Evolutionary conservation across 2,113 vertebrate species (phyloP), one percentile per base, ranked within the genome.

Genomic region (Gasterosteus aculeatus): DNA sequence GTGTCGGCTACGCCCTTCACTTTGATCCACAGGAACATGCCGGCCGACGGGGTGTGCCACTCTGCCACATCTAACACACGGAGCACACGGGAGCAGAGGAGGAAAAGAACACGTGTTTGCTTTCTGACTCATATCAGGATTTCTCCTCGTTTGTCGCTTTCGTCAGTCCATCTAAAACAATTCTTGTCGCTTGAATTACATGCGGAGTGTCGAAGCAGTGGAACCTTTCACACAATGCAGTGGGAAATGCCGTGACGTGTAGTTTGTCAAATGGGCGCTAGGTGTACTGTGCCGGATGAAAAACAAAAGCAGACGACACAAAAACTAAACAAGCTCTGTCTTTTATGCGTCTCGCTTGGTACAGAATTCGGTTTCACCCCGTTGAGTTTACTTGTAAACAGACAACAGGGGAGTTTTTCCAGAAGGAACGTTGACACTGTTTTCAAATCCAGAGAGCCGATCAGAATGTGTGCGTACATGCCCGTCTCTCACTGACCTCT

Each of bases 1-100:
- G 94, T 95, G 67, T 99, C 96, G 35, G 92, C 44, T 83, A 99
- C 72, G 69, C 94, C 95, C 80, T 96, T 98, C 26, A 99, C 90
- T 91, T 95, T 97, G 85, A 99, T 91, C 98, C 98, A 99, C 29
- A 98, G 86, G 90, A 99, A 99, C 97, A 99, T 97, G 70, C 97
- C 97, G 11, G 96, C 97, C 26, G 92, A 83, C 3, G 98, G 98
- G 72, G 80, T 18, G 72, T 98, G 91, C 98, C 98, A 99, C 76
- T 99, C 96, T 68, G 97, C 97, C 65, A 97, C 75, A 80, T 85
- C 98, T 98, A 57, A 78, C 18, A 74, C 44, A 75, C 11, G 53
- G 2, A 51, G 7, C 14, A 49, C 39, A 77, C 14, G 69, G 12
- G 67, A n/a, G 46, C 59, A 41, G 16, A 12, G 1, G 22, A 26